Evolutionary conservation across 1,140 invertebrate species (phyloP).

Genomic region (Zaprionus africanus): DNA sequence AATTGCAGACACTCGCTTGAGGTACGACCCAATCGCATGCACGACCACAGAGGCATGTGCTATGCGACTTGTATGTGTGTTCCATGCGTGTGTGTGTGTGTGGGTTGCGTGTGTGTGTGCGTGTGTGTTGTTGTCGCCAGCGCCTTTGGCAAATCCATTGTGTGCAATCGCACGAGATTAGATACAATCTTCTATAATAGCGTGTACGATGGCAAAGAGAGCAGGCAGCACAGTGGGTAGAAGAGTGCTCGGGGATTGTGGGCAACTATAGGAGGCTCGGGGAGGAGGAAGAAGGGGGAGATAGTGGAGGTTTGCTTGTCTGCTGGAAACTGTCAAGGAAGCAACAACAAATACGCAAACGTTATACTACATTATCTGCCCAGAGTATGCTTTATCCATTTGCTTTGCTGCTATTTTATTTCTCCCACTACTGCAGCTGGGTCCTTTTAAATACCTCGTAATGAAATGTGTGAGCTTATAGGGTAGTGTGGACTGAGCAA

Average conservation of each 20-base stretch:
- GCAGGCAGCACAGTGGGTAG: not conserved
- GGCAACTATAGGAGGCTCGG: not conserved
- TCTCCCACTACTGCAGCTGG: conserved; percentile 40
- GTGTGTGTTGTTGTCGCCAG: conserved; percentile 43
- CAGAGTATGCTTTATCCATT: conserved; percentile 27
- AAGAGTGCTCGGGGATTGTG: not conserved
- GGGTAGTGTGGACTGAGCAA: not conserved
- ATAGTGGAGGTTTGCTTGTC: no score
- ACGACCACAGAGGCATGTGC: not conserved
- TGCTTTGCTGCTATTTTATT: conserved; percentile 23
- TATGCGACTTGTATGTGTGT: conserved; percentile 6
- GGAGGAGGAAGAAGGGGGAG: no score
- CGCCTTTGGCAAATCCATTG: conserved; percentile 80
- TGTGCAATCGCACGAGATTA: conserved; percentile 81
- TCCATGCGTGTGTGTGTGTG: conserved; percentile 2
- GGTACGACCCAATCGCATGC: conserved; percentile 24
- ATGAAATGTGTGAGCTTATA: not conserved
- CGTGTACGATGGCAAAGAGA: conserved; percentile 36
- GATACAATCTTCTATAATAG: conserved; percentile 82
- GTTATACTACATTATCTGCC: conserved; percentile 29
- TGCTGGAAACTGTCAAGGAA: conserved; percentile 9
- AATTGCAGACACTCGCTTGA: conserved; percentile 62
- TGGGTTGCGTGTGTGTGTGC: not conserved
- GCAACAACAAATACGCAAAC: conserved; percentile 41
- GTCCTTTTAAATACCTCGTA: conserved; percentile 24